phyloP scores from a whole-genome alignment of 2,888 invertebrate species.

The Pollenia labialis region DNA sequence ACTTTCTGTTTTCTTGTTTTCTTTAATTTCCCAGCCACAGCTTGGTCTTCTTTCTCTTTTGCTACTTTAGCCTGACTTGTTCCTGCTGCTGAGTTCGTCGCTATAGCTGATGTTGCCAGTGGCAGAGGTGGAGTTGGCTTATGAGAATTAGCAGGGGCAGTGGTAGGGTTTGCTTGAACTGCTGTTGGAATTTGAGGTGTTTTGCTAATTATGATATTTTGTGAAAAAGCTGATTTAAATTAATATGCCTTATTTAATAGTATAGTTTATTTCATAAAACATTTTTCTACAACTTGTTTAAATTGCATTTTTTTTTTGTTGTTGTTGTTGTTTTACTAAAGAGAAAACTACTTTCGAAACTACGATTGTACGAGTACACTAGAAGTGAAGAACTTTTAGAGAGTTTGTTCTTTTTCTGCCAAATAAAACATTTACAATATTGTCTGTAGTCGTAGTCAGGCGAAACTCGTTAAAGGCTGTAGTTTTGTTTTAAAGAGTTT shows the following conservation, averaged over 20 bases:
- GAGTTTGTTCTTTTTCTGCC: neutral
- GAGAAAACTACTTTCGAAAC: slow-evolving; percentile 26
- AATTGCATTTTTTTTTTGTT: neutral
- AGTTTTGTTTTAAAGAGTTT: slow-evolving; percentile 27
- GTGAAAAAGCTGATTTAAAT: slow-evolving; percentile 58
- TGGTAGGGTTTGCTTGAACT: neutral
- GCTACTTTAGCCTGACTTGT: neutral
- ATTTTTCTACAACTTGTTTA: neutral
- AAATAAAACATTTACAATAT: slow-evolving; percentile 15
- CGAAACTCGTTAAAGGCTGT: slow-evolving; percentile 26
- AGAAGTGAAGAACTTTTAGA: neutral
- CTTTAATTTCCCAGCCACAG: neutral
- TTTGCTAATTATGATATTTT: slow-evolving; percentile 62
- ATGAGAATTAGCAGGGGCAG: neutral
- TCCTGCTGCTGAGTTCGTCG: slow-evolving; percentile 34
- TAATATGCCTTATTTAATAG: slow-evolving; percentile 32
- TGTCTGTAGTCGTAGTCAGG: slow-evolving; percentile 36
- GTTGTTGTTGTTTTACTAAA: slow-evolving; percentile 6
- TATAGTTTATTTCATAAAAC: slow-evolving; percentile 1
- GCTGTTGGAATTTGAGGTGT: slow-evolving; percentile 19
- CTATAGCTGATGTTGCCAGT: slow-evolving; percentile 42
- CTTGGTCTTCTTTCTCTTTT: neutral
- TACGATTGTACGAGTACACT: slow-evolving; percentile 18
- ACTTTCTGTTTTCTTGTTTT: slow-evolving; percentile 11
- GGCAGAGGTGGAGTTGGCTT: slow-evolving; percentile 17